Base-by-base conservation (phyloP, 2,113 vertebrate genomes). In the Craseonycteris thonglongyai region DNA sequence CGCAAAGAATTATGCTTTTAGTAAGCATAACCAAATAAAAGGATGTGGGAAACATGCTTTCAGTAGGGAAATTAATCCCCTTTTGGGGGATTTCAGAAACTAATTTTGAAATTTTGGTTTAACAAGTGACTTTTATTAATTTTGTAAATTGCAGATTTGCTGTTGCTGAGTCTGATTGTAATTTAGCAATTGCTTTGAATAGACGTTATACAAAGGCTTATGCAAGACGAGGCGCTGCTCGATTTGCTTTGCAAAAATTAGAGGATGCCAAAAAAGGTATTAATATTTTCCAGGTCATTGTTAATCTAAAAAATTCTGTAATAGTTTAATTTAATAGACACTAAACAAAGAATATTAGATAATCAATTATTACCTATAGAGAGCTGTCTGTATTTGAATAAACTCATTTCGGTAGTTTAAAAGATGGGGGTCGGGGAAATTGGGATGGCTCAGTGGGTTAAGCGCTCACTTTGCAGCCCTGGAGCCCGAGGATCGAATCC, bases 151-250 rank as follows among this genome's bases (percentile, higher is more conserved):
- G 6, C 89, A 99, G 99, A 87, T 99, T 98, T 96, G 98, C 99
- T 51, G 99, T 99, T 95, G 99, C 99, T 0, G 99, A 99, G 97
- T 99, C 99, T 3, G 99, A 99, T 97, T 99, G 99, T 97, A 99
- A 99, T 97, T 98, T 99, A 97, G 99, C 99, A 7, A 98, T 99
- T 72, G 99, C 99, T 69, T 97, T 99, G 96, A 99, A 99, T 97
- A 97, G 98, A 84, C 99, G 97, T 96, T 99, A 99, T 61, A 75
- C 97, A 51, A 99, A 99, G 95, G 99, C 99, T 42, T 99, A 98
- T 68, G 94, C 97, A 1, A 98, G 99, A 89, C 98, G 99, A 98
- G 99, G 99, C 56, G 99, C 99, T 0, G 98, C 99, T 45, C 99
- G 99, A 7, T 97, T 98, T 80, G 99, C 98, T 28, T 97, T 99